These are phyloP conservation scores for Bombus terrestris DNA, from an alignment of 1,140 invertebrate species.

Conservation along the genomic window DNA sequence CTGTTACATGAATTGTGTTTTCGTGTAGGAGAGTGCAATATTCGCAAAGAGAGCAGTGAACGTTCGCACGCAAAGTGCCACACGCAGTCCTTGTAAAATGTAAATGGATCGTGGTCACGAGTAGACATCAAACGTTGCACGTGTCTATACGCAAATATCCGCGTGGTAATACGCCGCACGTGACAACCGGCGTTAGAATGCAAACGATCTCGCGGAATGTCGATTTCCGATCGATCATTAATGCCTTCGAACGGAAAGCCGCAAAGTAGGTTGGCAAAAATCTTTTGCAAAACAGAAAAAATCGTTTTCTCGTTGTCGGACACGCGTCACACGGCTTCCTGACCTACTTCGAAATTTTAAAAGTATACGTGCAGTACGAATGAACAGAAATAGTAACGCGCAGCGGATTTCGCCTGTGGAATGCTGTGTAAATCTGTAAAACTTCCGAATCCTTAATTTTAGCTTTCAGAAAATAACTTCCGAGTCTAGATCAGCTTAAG, in stretches of 20 bases:
- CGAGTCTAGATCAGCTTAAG: neutral
- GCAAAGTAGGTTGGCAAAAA: neutral
- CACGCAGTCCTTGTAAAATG: conserved; percentile 43
- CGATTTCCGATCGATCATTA: conserved; percentile 51
- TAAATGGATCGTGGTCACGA: conserved; percentile 38
- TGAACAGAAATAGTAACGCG: too few relatives aligned
- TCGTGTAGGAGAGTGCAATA: neutral
- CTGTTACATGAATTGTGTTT: conserved; percentile 23
- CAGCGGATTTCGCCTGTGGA: too few relatives aligned
- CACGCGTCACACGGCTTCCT: neutral
- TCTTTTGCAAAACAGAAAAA: neutral
- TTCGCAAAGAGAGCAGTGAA: conserved; percentile 49
- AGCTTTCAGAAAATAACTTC: neutral
- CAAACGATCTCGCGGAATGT: conserved; percentile 57
- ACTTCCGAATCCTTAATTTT: too few relatives aligned
- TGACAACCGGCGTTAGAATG: conserved; percentile 58
- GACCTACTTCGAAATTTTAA: neutral
- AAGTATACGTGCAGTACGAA: neutral
- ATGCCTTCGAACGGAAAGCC: conserved; percentile 54
- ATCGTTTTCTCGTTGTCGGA: neutral
- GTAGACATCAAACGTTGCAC: conserved; percentile 51
- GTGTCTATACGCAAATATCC: conserved; percentile 52
- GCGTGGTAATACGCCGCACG: conserved; percentile 51
- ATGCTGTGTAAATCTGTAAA: neutral
- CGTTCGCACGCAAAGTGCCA: conserved; percentile 41